Evolutionary conservation across 2,888 invertebrate genomes (phyloP), one percentile per base, ranked within the genome.

Genomic region (Drosophila acutilabella): DNA sequence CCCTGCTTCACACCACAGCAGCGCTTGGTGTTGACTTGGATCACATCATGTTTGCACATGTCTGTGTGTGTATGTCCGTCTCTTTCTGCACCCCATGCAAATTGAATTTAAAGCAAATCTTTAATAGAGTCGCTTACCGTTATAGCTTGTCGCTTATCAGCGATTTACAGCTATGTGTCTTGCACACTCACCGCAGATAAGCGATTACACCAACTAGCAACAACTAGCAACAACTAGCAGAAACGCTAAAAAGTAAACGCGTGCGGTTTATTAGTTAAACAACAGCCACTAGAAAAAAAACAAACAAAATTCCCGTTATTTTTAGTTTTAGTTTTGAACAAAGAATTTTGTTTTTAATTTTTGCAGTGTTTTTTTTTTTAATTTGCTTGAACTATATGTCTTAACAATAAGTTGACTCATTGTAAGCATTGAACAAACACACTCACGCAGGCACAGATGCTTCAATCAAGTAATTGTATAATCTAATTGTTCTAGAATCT

Each of bases 401-500:
- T 30, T 8, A 30, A 30, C 30, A 30, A 30, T 30, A 8, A 30
- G 30, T 30, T 8, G 30, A 30, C 30, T 30, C 6, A 30, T 6
- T 30, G 8, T 30, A 30, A 7, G 30, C 30, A 30, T 30, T 30
- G 30, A 8, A 30, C 6, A 30, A 30, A 18, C 44, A 20, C 47
- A 14, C 26, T 30, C 41, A 16, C n/a, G 38, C 8, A 36, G 8
- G 23, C 26, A 18, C 20, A 67, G 13, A 16, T 36, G 16, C 20
- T 58, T 62, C 59, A 51, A 71, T 71, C 58, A 64, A 71, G 56
- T 64, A 65, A 81, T 87, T 87, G 81, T 88, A 72, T 85, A 88
- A 88, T 81, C 76, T 79, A 82, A 85, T 75, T 81, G 88, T 81
- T 81, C 73, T 81, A 82, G 69, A 86, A 86, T 81, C 73, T 81